These are phyloP conservation scores for Triops cancriformis DNA, from an alignment of 1,140 invertebrate species.

Conservation along the genomic window DNA sequence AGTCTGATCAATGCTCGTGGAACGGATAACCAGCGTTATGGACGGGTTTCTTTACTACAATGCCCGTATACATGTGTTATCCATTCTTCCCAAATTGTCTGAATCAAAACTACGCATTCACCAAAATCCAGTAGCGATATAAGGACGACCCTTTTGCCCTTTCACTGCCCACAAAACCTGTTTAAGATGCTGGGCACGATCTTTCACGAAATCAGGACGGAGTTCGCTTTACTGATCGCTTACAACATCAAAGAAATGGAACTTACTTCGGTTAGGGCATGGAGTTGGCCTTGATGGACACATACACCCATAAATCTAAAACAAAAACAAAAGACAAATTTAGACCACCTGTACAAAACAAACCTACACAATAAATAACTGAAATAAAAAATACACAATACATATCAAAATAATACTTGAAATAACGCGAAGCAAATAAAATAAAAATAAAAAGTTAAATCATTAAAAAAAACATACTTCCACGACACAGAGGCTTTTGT, in stretches of 20 bases:
- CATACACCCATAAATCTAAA: constrained; percentile 91
- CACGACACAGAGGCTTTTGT: background rate
- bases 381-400: too few species aligned
- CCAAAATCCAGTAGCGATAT: too few species aligned
- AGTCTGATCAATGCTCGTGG: too few species aligned
- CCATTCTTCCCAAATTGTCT: too few species aligned
- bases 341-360: background rate
- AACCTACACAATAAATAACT: too few species aligned
- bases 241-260: background rate
- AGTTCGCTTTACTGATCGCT: constrained; percentile 11
- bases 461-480: background rate
- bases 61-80: too few species aligned
- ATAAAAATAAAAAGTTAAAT: background rate
- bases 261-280: constrained; percentile 77
- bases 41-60: too few species aligned
- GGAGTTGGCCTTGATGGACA: constrained; percentile 88
- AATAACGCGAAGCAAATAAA: background rate
- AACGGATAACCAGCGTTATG: too few species aligned
- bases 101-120: too few species aligned
- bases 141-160: background rate
- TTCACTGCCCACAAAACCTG: constrained; percentile 3
- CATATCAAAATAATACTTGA: too few species aligned
- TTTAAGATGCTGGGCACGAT: constrained; percentile 1
- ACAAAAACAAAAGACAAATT: constrained; percentile 30
- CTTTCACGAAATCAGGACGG: background rate